Evolutionary conservation across 2,113 vertebrate species (phyloP), one percentile per base, ranked within the genome.

Genomic region (Pardalotus punctatus): DNA sequence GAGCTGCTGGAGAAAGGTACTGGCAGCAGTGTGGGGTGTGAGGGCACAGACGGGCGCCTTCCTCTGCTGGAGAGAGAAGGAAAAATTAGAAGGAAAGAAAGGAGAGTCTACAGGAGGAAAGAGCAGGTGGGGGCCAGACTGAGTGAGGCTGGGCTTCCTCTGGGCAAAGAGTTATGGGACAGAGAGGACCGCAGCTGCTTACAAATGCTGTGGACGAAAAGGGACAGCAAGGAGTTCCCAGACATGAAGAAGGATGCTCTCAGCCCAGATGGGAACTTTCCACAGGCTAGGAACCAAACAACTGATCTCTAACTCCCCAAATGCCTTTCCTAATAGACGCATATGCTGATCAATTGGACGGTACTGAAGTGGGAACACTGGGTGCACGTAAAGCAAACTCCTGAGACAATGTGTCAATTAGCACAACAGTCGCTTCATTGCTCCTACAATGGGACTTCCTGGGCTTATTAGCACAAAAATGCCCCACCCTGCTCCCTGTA

Each of bases 401-500:
- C 24, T 1, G 6, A 82, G n/a, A 42, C 14, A 36, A 22, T 0
- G 0, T 28, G 24, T 28, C 69, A 47, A 17, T 61, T 14, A 58
- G 35, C 56, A 74, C 25, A 62, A 67, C 14, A 58, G 21, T 27
- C 29, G 67, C 11, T 56, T 66, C 20, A 25, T 28, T 42, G 50
- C 14, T 70, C 56, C 73, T 45, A 8, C 29, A 51, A 1, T 13
- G 18, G 56, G 31, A 61, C 57, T 79, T 81, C 60, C 51, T 25
- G 57, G 27, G 13, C 28, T 74, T 35, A 8, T 19, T 23, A 38
- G 54, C 28, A 36, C 23, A 60, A 40, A 90, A 92, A 56, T 14
- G 5, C 12, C 19, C 35, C 40, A 11, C 2, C 9, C 22, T 69
- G 36, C 21, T 42, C 51, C 33, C 23, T 24, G 9, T n/a, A 58